Evolutionary conservation across 2,113 vertebrate genomes (phyloP), one percentile per base, ranked within the genome.

Genomic region (Mixornis gularis): DNA sequence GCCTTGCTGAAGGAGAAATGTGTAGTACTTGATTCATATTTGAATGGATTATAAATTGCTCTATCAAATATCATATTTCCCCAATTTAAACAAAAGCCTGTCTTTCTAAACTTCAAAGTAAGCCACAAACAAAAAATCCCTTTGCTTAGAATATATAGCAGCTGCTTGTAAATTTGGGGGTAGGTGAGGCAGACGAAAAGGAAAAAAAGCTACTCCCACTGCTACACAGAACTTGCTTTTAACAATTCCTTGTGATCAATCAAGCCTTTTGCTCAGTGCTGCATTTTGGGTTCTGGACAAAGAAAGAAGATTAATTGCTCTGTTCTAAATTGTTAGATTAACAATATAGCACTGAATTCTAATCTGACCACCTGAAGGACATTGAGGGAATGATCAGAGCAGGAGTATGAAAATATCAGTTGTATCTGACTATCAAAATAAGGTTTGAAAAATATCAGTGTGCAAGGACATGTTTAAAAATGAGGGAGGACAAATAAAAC

Each of bases 301-400:
- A 91, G 72, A 93, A 91, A 80, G 43, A 90, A 90, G 65, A 95
- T 80, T 76, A 79, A 90, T 53, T 94, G 79, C 85, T 93, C 85
- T 90, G 66, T 93, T 94, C 58, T 19, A 41, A 81, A 22, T 44
- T 86, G 46, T 92, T 93, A 74, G 49, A 70, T 49, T 84, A 84
- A 91, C 18, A 73, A 80, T 72, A 89, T 72, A 90, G 73, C 38
- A 36, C 26, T 59, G 32, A 85, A 92, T 79, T 79, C 55, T 90
- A 70, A 82, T 60, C n/a, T 76, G 51, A 68, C 34, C 22, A 29
- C 52, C 85, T 60, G 62, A 95, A 96, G 70, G 89, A 82, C 18
- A 34, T 0, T 30, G 64, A 43, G 19, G 17, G 52, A 76, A 81
- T 9, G 49, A 93, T 68, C 17, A 89, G 68, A 59, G 76, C 77